These are phyloP conservation scores for Phytoseiulus persimilis DNA, from an alignment of 2,888 invertebrate genomes.

Conservation along the genomic window DNA sequence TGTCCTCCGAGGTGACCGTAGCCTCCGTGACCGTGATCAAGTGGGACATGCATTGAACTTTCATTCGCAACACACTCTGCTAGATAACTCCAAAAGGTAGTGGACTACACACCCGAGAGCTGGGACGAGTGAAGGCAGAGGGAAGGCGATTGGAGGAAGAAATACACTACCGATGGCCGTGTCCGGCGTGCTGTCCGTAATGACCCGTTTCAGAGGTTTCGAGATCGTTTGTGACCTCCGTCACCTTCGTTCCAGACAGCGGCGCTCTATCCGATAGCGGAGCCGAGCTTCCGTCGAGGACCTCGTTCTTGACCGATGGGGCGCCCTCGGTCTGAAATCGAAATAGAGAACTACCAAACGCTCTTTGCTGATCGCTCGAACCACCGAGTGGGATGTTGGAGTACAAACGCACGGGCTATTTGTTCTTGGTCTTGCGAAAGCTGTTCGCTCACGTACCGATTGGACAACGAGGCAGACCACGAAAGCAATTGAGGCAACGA, in stretches of 20 bases:
- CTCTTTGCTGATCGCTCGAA: neutral
- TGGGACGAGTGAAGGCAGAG: too few species aligned
- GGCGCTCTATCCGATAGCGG: neutral
- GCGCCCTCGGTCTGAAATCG: neutral
- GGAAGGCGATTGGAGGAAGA: too few species aligned
- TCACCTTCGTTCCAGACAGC: neutral
- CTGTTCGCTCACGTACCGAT: neutral
- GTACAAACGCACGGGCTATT: neutral
- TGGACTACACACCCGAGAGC: too few species aligned
- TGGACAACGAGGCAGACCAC: conserved; percentile 5
- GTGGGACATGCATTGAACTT: too few species aligned
- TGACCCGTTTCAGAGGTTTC: neutral
- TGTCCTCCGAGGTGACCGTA: conserved; percentile 7
- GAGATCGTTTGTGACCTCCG: conserved; percentile 9
- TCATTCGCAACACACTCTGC: too few species aligned
- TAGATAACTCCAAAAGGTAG: too few species aligned
- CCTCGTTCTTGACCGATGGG: neutral
- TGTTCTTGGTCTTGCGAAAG: neutral
- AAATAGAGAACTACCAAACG: neutral
- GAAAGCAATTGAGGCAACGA: conserved; percentile 5
- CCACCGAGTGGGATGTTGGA: neutral
- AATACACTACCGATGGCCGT: neutral
- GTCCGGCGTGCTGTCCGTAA: neutral
- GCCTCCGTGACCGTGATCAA: neutral
- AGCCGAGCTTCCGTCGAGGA: neutral